A percentile compares a stretch with the other conserved stretches of the same genome.
These are phyloP conservation scores for Periphyllus acericola DNA, from an alignment of 2,888 invertebrate genomes.

Conservation along the genomic window DNA sequence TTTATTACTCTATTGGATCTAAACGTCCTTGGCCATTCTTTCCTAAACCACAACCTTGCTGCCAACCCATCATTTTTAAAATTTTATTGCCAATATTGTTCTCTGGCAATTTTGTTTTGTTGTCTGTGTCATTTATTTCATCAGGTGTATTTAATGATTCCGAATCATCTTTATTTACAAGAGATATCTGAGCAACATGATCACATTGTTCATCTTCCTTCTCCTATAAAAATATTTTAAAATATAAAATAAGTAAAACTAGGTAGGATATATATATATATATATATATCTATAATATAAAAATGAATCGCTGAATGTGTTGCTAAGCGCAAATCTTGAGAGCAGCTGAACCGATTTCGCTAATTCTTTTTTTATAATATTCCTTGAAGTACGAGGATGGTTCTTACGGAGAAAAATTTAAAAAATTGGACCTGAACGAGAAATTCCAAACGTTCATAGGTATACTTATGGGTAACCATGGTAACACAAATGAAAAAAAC, in stretches of 20 bases:
- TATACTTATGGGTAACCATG: too few species aligned
- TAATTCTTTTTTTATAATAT: too few species aligned
- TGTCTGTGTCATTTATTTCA: slow-evolving; percentile 24
- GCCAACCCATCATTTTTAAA: slow-evolving; percentile 63
- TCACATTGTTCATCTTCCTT: background rate
- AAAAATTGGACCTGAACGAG: too few species aligned
- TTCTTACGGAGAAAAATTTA: too few species aligned
- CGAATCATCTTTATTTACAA: background rate
- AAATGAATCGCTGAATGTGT: too few species aligned
- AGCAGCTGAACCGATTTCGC: too few species aligned
- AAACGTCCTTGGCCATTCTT: slow-evolving; percentile 57
- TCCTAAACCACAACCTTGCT: slow-evolving; percentile 60
- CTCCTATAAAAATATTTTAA: background rate
- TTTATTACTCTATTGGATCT: slow-evolving; percentile 59
- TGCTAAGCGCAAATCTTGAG: too few species aligned
- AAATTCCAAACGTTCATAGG: too few species aligned
- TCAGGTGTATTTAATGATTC: background rate
- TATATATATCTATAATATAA: too few species aligned
- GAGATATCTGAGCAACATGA: background rate
- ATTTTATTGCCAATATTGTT: slow-evolving; percentile 57
- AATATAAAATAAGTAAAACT: background rate
- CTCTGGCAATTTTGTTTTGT: background rate
- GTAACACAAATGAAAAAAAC: too few species aligned
- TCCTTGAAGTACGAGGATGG: too few species aligned
- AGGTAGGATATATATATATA: background rate